phyloP scores from a whole-genome alignment of 2,888 invertebrate genomes.

The Mactromeris polynyma region DNA sequence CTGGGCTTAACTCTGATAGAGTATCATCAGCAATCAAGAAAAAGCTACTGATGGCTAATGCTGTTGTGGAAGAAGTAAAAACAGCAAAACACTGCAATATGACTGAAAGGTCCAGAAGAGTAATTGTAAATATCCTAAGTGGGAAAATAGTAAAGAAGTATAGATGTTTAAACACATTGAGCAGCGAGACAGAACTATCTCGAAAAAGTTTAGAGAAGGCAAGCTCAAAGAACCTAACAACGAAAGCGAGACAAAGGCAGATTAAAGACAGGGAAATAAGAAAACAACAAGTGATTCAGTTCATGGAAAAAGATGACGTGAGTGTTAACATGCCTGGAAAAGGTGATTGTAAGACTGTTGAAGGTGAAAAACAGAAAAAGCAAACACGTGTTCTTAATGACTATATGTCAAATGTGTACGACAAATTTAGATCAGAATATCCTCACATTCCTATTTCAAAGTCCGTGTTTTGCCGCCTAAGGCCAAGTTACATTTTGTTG shows the following conservation, averaged over 20 bases:
- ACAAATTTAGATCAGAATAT: conserved; percentile 48
- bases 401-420: conserved; percentile 30
- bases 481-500: neutral
- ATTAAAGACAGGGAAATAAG: neutral
- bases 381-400: conserved; percentile 41
- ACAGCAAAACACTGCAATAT: neutral
- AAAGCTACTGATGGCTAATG: neutral
- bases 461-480: conserved; percentile 36
- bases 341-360: conserved; percentile 4
- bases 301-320: conserved; percentile 31
- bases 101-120: neutral
- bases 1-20: neutral
- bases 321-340: conserved; percentile 42
- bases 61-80: neutral
- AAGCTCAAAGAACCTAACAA: neutral
- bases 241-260: neutral
- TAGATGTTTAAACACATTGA: neutral
- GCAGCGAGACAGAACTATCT: conserved; percentile 20
- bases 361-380: conserved; percentile 8
- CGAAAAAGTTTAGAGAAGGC: conserved; percentile 11
- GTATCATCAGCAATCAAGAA: neutral
- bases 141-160: conserved; percentile 36
- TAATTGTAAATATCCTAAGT: neutral
- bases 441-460: conserved; percentile 39
- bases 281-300: neutral